A percentile compares a stretch with the other conserved stretches of the same genome.
Conservation (phyloP, 2,113 vertebrate genomes). For the Petrocephalus zakoni region DNA sequence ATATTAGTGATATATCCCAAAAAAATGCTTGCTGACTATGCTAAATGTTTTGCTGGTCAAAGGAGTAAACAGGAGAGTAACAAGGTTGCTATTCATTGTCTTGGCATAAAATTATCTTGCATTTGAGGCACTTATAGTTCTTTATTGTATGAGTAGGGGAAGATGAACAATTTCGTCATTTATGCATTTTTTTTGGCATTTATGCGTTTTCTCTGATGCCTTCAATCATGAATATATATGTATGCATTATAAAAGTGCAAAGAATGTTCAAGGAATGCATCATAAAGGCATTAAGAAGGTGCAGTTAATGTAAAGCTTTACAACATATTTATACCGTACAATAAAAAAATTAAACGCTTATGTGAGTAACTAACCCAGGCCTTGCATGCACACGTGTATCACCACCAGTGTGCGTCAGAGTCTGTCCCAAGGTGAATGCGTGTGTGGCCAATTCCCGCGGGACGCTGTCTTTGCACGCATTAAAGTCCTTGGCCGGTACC, state of each 20-base stretch:
- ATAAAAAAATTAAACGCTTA: not conserved
- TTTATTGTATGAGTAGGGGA: not conserved
- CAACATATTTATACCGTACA: not conserved
- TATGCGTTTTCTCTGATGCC: not conserved
- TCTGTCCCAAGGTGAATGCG: not conserved
- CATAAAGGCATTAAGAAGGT: not conserved
- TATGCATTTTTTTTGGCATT: too few relatives aligned
- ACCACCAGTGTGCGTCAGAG: not conserved
- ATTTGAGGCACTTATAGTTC: not conserved
- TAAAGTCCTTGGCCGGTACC: not conserved
- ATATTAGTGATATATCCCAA: not conserved
- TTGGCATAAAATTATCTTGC: not conserved
- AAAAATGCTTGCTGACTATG: not conserved
- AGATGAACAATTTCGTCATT: not conserved
- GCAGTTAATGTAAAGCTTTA: not conserved
- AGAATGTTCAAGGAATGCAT: not conserved
- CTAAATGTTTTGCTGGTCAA: not conserved
- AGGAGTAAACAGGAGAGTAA: not conserved
- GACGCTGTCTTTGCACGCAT: not conserved
- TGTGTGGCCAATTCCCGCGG: not conserved
- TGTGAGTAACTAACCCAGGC: not conserved
- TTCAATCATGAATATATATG: not conserved
- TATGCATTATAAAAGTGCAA: not conserved
- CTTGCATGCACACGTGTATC: not conserved
- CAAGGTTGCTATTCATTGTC: not conserved